Base-by-base conservation (phyloP, 1,140 invertebrate species). In the Zaprionus capensis region DNA sequence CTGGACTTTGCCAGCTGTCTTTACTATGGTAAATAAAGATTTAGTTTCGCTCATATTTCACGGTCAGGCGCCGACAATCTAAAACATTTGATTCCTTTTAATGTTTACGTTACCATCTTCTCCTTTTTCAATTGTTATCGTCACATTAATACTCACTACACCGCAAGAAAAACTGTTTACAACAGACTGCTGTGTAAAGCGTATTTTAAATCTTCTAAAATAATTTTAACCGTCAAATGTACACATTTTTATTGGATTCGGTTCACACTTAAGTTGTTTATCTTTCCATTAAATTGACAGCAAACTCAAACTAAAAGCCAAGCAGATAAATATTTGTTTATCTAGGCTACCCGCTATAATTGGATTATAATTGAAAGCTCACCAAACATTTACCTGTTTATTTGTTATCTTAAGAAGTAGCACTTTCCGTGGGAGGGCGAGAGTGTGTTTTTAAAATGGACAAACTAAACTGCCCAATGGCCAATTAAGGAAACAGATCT, bases 311-410 rank as follows among this genome's bases (percentile, higher is more conserved):
- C 71, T 88, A 84, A 88, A 84, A 88, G 84, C 85, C 6, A 41
- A n/a, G n/a, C 7, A 17, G 44, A 53, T 57, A 76, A 88, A 90
- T 88, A 88, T 88, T 90, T 55, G 49, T n/a, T 31, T 59, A 75
- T 63, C 61, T 72, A 61, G 11, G 57, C 71, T 72, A 76, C 75
- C 64, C 69, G 38, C 62, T 46, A 61, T 82, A 87, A 86, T 86
- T 87, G 80, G 71, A 66, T 76, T 57, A 82, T 80, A 77, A 73
- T 86, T 73, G 69, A 74, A 77, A 64, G 58, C 76, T 73, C 41
- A 41, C 36, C 46, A 80, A 77, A 86, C 76, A 76, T 77, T 77
- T 63, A 55, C 22, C 41, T 80, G 73, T 77, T 77, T 63, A 55
- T 17, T 7, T 9, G 41, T 46, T 46, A 46, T 46, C n/a, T 46